These are phyloP conservation scores for Crotophaga sulcirostris DNA, from an alignment of 2,113 vertebrate genomes.

Conservation along the genomic window DNA sequence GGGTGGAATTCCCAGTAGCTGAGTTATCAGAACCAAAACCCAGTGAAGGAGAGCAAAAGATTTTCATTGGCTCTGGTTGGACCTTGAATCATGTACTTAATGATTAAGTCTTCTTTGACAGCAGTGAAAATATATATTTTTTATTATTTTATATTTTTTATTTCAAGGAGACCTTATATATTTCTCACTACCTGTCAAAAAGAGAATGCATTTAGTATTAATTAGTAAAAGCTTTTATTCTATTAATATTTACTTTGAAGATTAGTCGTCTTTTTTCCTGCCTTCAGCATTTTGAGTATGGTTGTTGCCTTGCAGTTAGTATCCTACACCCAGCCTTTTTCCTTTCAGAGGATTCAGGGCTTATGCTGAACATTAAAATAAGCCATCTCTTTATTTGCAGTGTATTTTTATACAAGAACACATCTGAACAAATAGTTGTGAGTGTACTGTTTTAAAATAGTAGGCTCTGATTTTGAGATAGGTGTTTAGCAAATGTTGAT, in stretches of 20 bases:
- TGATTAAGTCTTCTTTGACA: neutral
- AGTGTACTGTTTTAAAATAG: neutral
- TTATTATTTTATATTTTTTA: too few relatives aligned
- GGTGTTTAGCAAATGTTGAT: neutral
- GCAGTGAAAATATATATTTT: neutral
- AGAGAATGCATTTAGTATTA: neutral
- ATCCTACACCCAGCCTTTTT: neutral
- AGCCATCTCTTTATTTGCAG: neutral
- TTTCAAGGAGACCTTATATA: neutral
- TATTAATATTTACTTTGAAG: neutral
- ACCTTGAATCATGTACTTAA: neutral
- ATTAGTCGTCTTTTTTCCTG: neutral
- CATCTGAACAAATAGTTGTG: neutral
- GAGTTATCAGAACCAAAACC: neutral
- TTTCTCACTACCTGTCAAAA: neutral
- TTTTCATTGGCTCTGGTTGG: neutral
- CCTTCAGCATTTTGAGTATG: neutral
- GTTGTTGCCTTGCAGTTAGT: neutral
- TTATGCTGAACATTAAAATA: neutral
- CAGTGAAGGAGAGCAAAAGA: neutral
- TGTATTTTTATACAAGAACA: neutral
- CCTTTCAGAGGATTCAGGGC: neutral
- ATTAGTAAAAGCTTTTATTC: neutral
- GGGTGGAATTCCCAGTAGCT: neutral
- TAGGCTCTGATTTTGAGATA: neutral